Conservation (phyloP, 2,797 vertebrate species). For the Halcyon smyrnensis region DNA sequence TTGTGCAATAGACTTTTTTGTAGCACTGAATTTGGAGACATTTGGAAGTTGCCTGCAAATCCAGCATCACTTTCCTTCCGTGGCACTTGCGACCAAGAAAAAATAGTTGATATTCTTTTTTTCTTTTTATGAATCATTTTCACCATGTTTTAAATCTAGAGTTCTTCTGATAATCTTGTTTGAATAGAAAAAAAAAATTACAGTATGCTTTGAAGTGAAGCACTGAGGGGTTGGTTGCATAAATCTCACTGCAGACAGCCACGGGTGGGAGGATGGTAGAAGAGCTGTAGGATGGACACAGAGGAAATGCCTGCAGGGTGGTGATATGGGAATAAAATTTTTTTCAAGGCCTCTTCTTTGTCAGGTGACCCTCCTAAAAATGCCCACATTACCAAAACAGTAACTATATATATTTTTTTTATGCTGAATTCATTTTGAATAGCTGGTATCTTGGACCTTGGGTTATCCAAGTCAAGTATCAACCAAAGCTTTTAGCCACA, state of each 20-base stretch:
- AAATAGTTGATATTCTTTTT: not conserved
- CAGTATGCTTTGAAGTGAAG: not conserved
- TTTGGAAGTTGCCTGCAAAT: slow-evolving; percentile 29
- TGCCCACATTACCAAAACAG: slow-evolving; percentile 37
- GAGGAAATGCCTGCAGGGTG: slow-evolving; percentile 46
- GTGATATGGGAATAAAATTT: not conserved
- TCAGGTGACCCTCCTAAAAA: slow-evolving; percentile 28
- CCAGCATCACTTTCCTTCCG: not conserved
- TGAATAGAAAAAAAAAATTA: not conserved
- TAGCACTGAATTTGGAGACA: not conserved
- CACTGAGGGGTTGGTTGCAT: not conserved
- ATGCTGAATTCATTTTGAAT: slow-evolving; percentile 16
- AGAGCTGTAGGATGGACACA: slow-evolving; percentile 44
- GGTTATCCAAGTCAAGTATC: slow-evolving; percentile 6
- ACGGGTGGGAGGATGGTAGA: slow-evolving; percentile 46
- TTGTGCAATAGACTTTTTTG: not conserved
- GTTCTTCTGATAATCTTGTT: not conserved
- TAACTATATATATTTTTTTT: not conserved
- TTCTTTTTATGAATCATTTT: slow-evolving; percentile 18
- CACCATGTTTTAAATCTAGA: not conserved
- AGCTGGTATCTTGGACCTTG: not conserved
- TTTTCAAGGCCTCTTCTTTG: slow-evolving; percentile 24
- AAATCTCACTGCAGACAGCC: slow-evolving; percentile 32
- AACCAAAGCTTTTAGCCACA: not conserved
- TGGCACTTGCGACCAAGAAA: not conserved